Percentiles rank a stretch among this genome's conserved stretches.
Evolutionary conservation across 2,888 invertebrate genomes (phyloP).

Genomic region (Tenthredo distinguenda): DNA sequence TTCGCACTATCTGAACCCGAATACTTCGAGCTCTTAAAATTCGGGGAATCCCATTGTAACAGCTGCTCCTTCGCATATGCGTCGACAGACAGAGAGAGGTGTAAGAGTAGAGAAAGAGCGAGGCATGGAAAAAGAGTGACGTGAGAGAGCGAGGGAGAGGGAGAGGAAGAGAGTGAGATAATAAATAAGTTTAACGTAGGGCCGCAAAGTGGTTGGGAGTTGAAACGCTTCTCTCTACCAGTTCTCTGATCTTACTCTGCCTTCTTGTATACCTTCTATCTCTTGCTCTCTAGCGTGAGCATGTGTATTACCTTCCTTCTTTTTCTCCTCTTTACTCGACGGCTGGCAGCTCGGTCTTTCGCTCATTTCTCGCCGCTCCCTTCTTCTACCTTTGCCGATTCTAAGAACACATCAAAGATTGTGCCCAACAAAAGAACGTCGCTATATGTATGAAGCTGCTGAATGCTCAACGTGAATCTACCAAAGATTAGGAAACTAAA

Average conservation of each 20-base stretch:
- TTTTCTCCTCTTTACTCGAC: not conserved
- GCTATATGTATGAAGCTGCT: conserved; percentile 57
- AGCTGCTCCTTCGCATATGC: not conserved
- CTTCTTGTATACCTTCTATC: not conserved
- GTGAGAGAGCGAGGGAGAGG: not conserved
- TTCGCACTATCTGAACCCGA: not conserved
- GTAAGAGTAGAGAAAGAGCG: not conserved
- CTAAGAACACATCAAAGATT: conserved; percentile 72
- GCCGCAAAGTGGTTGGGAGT: conserved; percentile 7
- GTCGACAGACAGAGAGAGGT: not conserved
- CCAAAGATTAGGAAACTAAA: not conserved
- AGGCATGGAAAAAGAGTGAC: not conserved
- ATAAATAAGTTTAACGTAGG: not conserved
- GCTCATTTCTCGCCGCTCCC: conserved; percentile 43
- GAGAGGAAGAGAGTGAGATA: not conserved
- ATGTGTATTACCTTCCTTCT: not conserved
- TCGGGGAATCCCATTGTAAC: not conserved
- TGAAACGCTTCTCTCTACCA: not conserved
- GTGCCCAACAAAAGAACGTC: conserved; percentile 67
- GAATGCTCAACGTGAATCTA: not conserved
- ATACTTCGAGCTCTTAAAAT: not conserved
- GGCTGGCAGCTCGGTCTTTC: not conserved
- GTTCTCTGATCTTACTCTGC: conserved; percentile 15
- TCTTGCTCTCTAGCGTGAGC: not conserved
- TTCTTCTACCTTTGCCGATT: conserved; percentile 65